phyloP scores from a whole-genome alignment of 2,797 vertebrate species.

The Scyliorhinus canicula region DNA sequence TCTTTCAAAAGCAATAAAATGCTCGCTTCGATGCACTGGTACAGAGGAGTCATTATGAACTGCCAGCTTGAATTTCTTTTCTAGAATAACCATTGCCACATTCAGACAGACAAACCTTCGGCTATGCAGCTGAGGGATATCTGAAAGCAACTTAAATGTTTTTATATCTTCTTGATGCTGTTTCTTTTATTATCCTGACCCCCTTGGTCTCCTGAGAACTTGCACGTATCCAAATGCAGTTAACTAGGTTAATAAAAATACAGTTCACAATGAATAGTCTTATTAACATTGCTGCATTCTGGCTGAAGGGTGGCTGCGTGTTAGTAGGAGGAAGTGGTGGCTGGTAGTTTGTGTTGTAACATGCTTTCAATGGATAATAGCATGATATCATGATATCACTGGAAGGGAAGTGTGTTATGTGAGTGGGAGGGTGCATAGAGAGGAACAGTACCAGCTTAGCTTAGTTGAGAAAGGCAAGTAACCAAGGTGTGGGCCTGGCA shows the following conservation, averaged over 20 bases:
- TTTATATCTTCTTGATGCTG: not conserved
- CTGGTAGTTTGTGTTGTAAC: no score
- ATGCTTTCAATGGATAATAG: no score
- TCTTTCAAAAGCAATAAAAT: not conserved
- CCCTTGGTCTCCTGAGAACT: not conserved
- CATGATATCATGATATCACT: no score
- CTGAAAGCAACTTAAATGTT: not conserved
- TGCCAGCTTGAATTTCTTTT: not conserved
- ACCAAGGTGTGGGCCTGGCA: no score
- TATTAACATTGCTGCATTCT: not conserved
- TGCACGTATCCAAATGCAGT: not conserved
- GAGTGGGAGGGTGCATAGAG: no score
- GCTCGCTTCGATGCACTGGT: not conserved
- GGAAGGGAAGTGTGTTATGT: no score
- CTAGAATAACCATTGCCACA: not conserved
- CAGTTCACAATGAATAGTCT: not conserved
- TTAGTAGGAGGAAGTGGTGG: not conserved
- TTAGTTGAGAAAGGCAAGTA: no score
- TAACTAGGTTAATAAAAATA: not conserved
- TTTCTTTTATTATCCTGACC: not conserved
- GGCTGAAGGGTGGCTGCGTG: not conserved
- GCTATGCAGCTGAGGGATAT: not conserved
- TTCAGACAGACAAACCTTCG: slow-evolving; percentile 19
- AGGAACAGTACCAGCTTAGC: no score
- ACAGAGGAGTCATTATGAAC: not conserved